These are phyloP conservation scores for Pavo muticus DNA, from an alignment of 2,113 vertebrate genomes.

Conservation along the genomic window DNA sequence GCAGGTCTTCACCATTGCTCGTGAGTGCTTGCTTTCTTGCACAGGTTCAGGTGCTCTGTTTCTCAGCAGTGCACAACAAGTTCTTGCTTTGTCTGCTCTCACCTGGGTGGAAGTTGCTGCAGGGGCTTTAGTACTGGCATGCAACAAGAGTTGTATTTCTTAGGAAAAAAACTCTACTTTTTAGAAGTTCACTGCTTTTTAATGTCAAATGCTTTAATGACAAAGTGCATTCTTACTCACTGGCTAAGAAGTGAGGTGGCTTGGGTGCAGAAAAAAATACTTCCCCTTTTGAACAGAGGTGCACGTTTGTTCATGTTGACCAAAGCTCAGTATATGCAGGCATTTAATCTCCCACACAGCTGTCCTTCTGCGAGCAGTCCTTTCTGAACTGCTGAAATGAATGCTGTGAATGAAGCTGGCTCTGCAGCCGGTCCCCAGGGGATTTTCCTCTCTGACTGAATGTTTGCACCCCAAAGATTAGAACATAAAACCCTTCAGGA, in stretches of 20 bases:
- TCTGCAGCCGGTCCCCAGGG: neutral
- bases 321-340: neutral
- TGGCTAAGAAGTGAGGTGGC: neutral
- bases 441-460: neutral
- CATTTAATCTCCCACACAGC: neutral
- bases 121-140: neutral
- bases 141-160: neutral
- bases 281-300: neutral
- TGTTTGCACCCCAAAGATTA: neutral
- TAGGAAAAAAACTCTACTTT: neutral
- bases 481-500: neutral
- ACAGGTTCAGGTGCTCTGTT: slow-evolving; percentile 18
- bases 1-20: neutral
- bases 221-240: neutral
- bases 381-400: neutral
- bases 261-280: neutral
- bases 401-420: neutral
- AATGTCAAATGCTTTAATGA: neutral
- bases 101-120: neutral
- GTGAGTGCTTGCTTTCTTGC: neutral
- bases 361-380: neutral
- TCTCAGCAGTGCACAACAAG: neutral
- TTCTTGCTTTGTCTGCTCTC: neutral
- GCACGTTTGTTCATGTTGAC: neutral
- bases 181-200: neutral